Percentiles rank a stretch among this genome's conserved stretches.
These are phyloP conservation scores for Venturia canescens DNA, from an alignment of 1,140 invertebrate species.

Conservation along the genomic window DNA sequence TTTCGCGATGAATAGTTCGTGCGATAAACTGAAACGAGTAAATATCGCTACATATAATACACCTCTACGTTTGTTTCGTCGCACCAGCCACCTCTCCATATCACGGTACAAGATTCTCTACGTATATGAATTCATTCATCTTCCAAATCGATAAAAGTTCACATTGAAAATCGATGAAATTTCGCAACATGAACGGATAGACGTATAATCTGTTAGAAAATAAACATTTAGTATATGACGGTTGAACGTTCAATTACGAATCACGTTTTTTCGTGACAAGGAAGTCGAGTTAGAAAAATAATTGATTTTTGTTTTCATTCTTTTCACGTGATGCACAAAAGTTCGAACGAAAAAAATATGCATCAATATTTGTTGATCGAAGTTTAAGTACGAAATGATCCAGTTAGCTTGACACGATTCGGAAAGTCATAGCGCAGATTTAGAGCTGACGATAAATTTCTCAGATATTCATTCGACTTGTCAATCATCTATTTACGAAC, in stretches of 20 bases:
- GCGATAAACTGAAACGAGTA: slow-evolving; percentile 22
- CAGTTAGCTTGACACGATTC: background rate
- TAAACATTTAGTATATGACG: background rate
- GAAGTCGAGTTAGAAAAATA: background rate
- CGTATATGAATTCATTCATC: background rate
- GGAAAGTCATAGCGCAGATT: background rate
- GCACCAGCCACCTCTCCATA: background rate
- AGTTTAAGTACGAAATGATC: too few species aligned
- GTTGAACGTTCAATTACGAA: background rate
- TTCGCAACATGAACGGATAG: background rate
- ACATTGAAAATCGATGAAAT: slow-evolving; percentile 4
- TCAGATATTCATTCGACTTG: slow-evolving; percentile 27
- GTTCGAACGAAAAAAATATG: background rate
- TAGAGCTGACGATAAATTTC: background rate
- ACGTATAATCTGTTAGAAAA: slow-evolving; percentile 4
- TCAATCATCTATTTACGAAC: slow-evolving; percentile 19
- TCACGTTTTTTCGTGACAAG: background rate
- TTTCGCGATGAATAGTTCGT: background rate
- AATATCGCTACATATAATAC: slow-evolving; percentile 33
- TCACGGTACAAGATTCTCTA: background rate
- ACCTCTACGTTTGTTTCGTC: slow-evolving; percentile 15
- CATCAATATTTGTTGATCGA: background rate
- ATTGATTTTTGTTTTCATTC: background rate
- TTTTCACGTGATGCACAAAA: background rate
- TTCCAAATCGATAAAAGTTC: background rate